phyloP scores from a whole-genome alignment of 2,113 vertebrate species.

The Irena cyanogastra region DNA sequence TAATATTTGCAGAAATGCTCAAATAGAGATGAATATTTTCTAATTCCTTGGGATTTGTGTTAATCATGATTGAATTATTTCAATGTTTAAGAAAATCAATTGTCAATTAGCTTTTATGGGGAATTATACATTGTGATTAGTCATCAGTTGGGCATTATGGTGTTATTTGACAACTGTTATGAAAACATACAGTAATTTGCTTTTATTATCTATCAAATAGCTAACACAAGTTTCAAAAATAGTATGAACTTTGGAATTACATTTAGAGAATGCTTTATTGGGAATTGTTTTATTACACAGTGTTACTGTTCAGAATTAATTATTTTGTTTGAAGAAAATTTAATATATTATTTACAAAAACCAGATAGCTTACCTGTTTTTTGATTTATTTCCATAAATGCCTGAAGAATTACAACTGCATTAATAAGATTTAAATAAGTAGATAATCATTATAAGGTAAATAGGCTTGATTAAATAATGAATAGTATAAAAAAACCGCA shows the following conservation, averaged over 20 bases:
- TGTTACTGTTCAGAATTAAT: conserved; percentile 43
- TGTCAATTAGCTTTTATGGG: conserved; percentile 72
- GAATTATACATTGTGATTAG: conserved; percentile 35
- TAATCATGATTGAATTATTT: conserved; percentile 68
- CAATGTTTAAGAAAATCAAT: conserved; percentile 65
- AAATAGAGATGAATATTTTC: conserved; percentile 59
- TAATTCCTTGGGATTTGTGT: conserved; percentile 60
- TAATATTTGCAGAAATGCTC: conserved; percentile 57
- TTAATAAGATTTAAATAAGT: conserved; percentile 14
- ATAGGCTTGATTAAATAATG: not conserved
- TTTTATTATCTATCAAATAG: conserved; percentile 68
- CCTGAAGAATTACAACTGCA: not conserved
- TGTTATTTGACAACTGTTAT: conserved; percentile 64
- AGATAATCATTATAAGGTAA: not conserved
- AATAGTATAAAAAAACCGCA: not conserved
- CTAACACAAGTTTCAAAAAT: conserved; percentile 56
- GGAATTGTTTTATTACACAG: conserved; percentile 20
- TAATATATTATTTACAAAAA: conserved; percentile 47
- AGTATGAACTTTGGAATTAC: conserved; percentile 57
- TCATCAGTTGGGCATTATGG: conserved; percentile 45
- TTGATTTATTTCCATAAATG: not conserved
- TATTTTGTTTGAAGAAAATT: conserved; percentile 55
- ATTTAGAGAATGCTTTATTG: conserved; percentile 53
- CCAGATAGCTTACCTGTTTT: not conserved
- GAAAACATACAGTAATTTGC: conserved; percentile 66